These are phyloP conservation scores for Hemaris fuciformis DNA, from an alignment of 2,888 invertebrate genomes.

Conservation along the genomic window DNA sequence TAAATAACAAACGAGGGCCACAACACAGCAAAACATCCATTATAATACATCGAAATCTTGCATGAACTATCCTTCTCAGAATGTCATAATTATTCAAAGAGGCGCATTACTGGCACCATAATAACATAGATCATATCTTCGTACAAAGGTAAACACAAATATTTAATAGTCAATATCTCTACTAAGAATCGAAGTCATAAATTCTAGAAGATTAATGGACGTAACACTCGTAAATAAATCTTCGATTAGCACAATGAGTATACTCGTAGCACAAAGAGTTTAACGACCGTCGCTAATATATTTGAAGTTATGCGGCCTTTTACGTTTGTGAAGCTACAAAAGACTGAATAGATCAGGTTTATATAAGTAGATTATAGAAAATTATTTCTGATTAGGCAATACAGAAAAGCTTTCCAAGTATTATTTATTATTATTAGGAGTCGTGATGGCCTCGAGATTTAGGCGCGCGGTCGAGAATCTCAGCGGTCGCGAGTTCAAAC, in stretches of 20 bases:
- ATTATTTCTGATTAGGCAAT: too few species aligned
- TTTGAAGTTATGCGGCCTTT: background rate
- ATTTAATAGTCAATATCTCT: constrained; percentile 7
- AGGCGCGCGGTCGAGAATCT: too few species aligned
- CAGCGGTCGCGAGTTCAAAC: too few species aligned
- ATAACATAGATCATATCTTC: constrained; percentile 3
- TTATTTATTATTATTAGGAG: too few species aligned
- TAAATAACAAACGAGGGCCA: too few species aligned
- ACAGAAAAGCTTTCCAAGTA: too few species aligned
- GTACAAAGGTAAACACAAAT: constrained; percentile 7
- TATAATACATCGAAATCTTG: too few species aligned
- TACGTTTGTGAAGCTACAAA: background rate
- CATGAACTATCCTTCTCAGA: background rate
- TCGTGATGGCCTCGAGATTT: too few species aligned
- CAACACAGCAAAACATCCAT: too few species aligned
- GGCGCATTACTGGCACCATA: background rate
- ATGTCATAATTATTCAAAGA: background rate
- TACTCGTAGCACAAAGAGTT: background rate
- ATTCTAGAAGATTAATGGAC: constrained; percentile 10
- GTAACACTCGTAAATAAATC: constrained; percentile 9
- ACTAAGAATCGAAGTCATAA: constrained; percentile 12
- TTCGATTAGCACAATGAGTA: background rate
- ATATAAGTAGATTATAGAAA: too few species aligned
- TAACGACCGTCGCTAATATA: background rate
- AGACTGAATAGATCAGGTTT: too few species aligned